phyloP scores from a whole-genome alignment of 2,797 vertebrate species.

The Characodon lateralis region DNA sequence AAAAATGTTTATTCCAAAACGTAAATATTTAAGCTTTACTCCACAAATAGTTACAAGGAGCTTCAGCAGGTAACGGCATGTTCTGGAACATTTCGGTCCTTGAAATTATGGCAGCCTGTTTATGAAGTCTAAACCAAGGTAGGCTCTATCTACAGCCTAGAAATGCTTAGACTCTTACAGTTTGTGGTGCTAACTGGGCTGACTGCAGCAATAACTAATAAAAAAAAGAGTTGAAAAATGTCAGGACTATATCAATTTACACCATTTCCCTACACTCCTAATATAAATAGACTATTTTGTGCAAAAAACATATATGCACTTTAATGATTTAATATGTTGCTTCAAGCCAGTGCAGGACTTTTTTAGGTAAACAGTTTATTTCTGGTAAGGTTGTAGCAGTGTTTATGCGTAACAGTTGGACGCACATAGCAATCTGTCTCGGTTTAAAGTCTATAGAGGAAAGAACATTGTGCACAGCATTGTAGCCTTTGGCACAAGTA shows the following conservation, averaged over 20 bases:
- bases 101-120: background rate
- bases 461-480: too few relatives aligned
- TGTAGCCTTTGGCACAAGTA: too few relatives aligned
- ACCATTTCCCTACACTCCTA: background rate
- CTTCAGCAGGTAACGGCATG: background rate
- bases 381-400: background rate
- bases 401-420: background rate
- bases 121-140: background rate
- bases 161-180: background rate
- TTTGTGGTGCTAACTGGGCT: background rate
- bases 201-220: background rate
- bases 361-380: background rate
- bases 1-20: background rate
- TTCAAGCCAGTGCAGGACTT: too few relatives aligned
- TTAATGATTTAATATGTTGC: too few relatives aligned
- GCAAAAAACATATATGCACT: background rate
- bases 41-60: background rate
- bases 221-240: background rate
- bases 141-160: background rate
- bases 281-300: background rate
- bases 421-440: background rate
- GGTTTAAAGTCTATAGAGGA: too few relatives aligned
- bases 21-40: background rate
- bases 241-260: background rate
- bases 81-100: background rate